phyloP scores from a whole-genome alignment of 2,888 invertebrate species.

The Timandra comae region DNA sequence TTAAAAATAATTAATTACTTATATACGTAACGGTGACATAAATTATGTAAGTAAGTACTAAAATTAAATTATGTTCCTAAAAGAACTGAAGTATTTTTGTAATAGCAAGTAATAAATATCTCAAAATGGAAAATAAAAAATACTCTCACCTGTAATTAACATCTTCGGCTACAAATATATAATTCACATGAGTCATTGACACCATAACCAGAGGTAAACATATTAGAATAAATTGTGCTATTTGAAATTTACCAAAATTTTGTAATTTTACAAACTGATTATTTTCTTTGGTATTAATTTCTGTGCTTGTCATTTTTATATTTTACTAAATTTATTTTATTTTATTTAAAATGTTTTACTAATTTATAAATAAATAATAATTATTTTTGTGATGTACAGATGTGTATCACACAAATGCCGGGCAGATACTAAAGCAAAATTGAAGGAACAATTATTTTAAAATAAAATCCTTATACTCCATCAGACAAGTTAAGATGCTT shows the following conservation, averaged over 20 bases:
- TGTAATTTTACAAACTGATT: constrained; percentile 30
- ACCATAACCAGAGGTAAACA: constrained; percentile 47
- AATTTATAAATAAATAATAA: too few relatives aligned
- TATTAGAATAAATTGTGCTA: constrained; percentile 45
- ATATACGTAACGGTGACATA: too few relatives aligned
- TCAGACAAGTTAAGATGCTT: too few relatives aligned
- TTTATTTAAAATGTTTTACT: not conserved
- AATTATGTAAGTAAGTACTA: too few relatives aligned
- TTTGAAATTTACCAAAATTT: constrained; percentile 49
- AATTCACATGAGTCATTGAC: constrained; percentile 59
- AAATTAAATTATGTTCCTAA: too few relatives aligned
- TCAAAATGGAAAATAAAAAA: too few relatives aligned
- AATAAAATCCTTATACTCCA: constrained; percentile 3
- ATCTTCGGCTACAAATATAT: constrained; percentile 56
- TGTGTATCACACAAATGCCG: constrained; percentile 4
- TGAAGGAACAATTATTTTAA: too few relatives aligned
- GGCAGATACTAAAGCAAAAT: constrained; percentile 12
- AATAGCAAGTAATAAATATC: too few relatives aligned
- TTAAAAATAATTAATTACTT: too few relatives aligned
- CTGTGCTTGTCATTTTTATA: not conserved
- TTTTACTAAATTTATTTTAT: not conserved
- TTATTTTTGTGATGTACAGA: constrained; percentile 6
- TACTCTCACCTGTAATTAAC: constrained; percentile 50
- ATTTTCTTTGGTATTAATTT: constrained; percentile 3
- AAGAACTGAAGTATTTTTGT: too few relatives aligned